Base-by-base conservation (phyloP, 2,797 vertebrate genomes). In the Epinephelus malabaricus region DNA sequence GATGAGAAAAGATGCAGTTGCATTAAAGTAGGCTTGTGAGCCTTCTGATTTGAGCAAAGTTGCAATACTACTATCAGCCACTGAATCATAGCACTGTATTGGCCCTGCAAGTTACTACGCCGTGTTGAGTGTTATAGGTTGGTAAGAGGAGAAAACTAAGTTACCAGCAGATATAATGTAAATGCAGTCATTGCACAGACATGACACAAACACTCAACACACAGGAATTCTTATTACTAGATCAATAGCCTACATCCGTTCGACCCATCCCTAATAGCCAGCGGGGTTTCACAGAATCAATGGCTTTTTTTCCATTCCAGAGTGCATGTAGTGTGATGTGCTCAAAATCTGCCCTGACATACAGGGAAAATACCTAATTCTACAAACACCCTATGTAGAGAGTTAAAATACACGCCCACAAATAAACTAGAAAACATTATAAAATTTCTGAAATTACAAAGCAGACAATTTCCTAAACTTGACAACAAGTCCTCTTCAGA, bases 271-370 rank as follows among this genome's bases (percentile, higher is more conserved):
- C 67, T 61, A 80, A 86, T 69, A 67, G 80, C 91, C 86, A 85
- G 73, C 5, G 21, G 89, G 77, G 67, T 63, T 72, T 21, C 23
- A 84, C 71, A 73, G 15, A 87, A 90, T 92, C 88, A 86, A 90
- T 92, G 11, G 7, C 71, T 40, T 6, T 47, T 71, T 92, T 92
- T 89, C 87, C 87, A 89, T 86, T 73, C n/a, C 64, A 69, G 19
- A 55, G 23, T 78, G n/a, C 73, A 79, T 67, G 55, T 18, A 55
- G 13, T 58, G 45, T 21, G 15, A 0, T 17, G 2, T 58, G 40
- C 58, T 80, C 7, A 51, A 76, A 50, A 61, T 45, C 15, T 53
- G n/a, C 38, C 23, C 58, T 46, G 30, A 50, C 8, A 76, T 47
- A 76, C 13, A 58, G 40, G 40, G 46, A 68, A 76, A 6, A 59